Conservation (phyloP, 2,888 invertebrate species). For the Netelia virgata region DNA sequence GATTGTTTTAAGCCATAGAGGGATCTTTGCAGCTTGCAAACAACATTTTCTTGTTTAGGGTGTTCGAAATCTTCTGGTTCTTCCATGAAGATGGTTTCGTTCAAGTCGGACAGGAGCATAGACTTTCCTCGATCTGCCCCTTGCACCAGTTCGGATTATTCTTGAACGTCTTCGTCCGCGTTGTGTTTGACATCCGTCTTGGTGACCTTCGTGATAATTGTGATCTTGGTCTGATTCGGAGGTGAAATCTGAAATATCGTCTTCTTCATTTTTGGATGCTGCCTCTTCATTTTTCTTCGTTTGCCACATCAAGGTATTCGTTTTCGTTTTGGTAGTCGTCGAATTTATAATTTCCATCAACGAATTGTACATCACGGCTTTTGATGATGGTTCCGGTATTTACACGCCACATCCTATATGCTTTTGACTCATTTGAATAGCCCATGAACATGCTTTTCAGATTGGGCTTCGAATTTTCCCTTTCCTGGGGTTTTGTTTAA, state of each 20-base stretch:
- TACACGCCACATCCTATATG: constrained; percentile 72
- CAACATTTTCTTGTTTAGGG: constrained; percentile 46
- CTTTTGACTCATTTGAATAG: constrained; percentile 70
- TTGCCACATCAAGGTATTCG: no score
- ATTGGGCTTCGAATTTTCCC: constrained; percentile 70
- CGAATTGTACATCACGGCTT: constrained; percentile 64
- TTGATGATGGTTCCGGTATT: constrained; percentile 64
- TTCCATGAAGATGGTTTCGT: constrained; percentile 32
- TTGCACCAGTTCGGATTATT: constrained; percentile 25
- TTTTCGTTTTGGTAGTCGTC: no score
- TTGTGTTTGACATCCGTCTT: no score
- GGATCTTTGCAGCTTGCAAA: constrained; percentile 65
- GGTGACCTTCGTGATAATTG: no score
- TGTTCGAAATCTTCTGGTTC: not conserved
- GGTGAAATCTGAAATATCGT: no score
- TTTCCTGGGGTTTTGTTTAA: constrained; percentile 64
- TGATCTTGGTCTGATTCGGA: no score
- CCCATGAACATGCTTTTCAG: constrained; percentile 67
- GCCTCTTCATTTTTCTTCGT: no score
- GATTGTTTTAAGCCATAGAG: constrained; percentile 70
- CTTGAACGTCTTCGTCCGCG: constrained; percentile 34
- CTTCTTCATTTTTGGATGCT: no score
- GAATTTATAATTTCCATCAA: no score
- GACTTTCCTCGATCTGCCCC: constrained; percentile 27
- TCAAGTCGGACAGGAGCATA: not conserved